Evolutionary conservation across 2,113 vertebrate species (phyloP).

Genomic region (Melanerpes formicivorus): DNA sequence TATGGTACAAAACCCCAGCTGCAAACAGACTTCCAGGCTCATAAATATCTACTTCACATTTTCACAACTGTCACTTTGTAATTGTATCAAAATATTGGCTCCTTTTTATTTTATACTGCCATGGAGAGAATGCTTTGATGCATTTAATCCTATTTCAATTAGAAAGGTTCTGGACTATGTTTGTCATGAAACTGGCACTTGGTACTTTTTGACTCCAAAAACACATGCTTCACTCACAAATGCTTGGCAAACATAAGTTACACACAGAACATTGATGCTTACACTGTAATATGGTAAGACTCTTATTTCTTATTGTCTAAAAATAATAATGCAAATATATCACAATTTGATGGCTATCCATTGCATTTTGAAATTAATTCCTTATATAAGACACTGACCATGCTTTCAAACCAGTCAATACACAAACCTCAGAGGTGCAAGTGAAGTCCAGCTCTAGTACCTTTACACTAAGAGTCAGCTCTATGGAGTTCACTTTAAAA

Average conservation of each 20-base stretch:
- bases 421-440: neutral
- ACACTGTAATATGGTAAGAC: neutral
- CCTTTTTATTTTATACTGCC: conserved; percentile 14
- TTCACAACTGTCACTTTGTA: too few species aligned
- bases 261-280: neutral
- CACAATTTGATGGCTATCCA: neutral
- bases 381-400: neutral
- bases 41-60: conserved; percentile 46
- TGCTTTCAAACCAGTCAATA: neutral
- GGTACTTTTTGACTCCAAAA: conserved; percentile 39
- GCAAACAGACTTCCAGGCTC: conserved; percentile 32
- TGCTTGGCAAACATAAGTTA: neutral
- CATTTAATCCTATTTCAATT: conserved; percentile 43
- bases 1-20: conserved; percentile 16
- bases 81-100: conserved; percentile 3
- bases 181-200: conserved; percentile 35
- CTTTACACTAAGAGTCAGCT: neutral
- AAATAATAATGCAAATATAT: neutral
- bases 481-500: neutral
- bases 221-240: conserved; percentile 18
- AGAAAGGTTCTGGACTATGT: conserved; percentile 45
- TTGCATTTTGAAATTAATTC: neutral
- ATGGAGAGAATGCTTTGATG: neutral
- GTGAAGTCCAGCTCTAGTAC: neutral
- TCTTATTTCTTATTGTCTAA: neutral